Evolutionary conservation across 92 coral and sea anemone genomes (phyloP).

Genomic region (Epizoanthus ramosus): DNA sequence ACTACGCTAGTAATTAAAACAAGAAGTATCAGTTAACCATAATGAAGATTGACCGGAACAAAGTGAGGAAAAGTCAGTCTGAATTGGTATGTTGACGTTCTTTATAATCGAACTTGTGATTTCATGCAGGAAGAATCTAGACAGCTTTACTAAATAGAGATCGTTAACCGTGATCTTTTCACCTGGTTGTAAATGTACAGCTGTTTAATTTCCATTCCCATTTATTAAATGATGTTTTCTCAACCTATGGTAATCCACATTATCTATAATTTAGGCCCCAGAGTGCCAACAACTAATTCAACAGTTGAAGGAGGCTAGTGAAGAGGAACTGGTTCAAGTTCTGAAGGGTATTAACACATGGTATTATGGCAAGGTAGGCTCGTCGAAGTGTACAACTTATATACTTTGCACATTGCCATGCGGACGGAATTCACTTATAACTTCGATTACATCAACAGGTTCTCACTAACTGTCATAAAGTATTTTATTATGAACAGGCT

Average conservation of each 20-base stretch:
- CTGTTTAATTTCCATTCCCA: neutral
- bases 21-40: slow-evolving; percentile 23
- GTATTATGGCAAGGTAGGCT: slow-evolving; percentile 96
- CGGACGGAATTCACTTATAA: too few species aligned
- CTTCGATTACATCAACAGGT: too few species aligned
- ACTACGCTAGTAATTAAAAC: neutral
- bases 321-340: slow-evolving; percentile 72
- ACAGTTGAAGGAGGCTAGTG: slow-evolving; percentile 82
- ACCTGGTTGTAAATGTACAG: slow-evolving; percentile 14
- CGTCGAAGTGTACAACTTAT: neutral
- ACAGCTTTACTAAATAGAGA: neutral
- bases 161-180: neutral
- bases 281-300: slow-evolving; percentile 92
- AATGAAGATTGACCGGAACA: slow-evolving; percentile 98
- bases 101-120: neutral
- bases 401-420: too few species aligned
- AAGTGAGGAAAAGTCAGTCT: slow-evolving; percentile 94
- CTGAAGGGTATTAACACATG: slow-evolving; percentile 93
- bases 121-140: neutral
- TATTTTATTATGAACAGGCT: too few species aligned
- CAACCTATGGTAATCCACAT: neutral
- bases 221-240: neutral
- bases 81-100: slow-evolving; percentile 77
- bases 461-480: too few species aligned
- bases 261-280: slow-evolving; percentile 74